Evolutionary conservation across 2,797 vertebrate genomes (phyloP), one percentile per base, ranked within the genome.

Genomic region (Tenualosa thibaudeaui): DNA sequence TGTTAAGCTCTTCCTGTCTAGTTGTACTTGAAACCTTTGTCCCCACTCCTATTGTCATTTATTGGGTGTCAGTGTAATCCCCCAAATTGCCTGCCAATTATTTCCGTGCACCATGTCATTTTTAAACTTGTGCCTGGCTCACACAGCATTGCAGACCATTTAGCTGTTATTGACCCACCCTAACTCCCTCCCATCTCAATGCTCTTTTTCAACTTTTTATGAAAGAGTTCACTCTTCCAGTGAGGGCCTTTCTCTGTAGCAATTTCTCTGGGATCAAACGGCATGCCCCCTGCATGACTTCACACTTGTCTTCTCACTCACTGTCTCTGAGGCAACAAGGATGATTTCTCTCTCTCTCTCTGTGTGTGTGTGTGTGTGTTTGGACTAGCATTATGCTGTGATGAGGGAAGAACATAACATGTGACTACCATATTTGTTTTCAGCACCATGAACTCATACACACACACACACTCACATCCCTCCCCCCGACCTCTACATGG

Each of bases 41-140:
- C 82, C 58, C 17, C 10, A 65, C 71, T 85, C 81, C 75, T 10
- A 82, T 81, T 81, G 60, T 85, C 88, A 89, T 93, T 92, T 89
- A 88, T 83, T 91, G 90, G 92, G 89, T 90, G 92, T 91, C 91
- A 93, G 90, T 84, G 31, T 82, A 88, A 90, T 89, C 84, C 88
- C 82, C 82, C 82, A 90, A 87, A 90, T 93, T 89, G 81, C 65
- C 22, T 85, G 87, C 89, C 90, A 91, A 90, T 93, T 92, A 93
- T 89, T 90, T 89, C 31, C 81, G 78, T 84, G 85, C 87, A 89
- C 81, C 31, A 58, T 88, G 86, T 93, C 89, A 81, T 91, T 81
- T 87, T 37, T 53, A 51, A 51, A 19, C 58, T 86, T 82, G 65
- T 82, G 85, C 84, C 85, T 17, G 84, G 53, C 84, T 71, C 87